These are phyloP conservation scores for Lacerta viridis DNA, from an alignment of 2,797 vertebrate genomes.

Conservation along the genomic window DNA sequence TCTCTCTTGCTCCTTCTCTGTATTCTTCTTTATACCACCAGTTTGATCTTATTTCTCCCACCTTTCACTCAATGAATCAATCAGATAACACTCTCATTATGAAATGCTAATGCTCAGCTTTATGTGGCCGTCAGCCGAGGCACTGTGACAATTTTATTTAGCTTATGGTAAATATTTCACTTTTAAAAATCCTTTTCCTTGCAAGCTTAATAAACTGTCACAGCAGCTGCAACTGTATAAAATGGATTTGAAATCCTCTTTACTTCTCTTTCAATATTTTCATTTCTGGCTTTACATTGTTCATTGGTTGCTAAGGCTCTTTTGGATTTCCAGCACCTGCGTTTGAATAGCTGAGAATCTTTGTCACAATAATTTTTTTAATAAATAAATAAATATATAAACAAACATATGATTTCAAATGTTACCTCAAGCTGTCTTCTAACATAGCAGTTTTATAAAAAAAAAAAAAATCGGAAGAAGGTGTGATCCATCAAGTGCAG, in stretches of 20 bases:
- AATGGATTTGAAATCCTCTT: constrained; percentile 72
- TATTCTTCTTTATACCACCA: constrained; percentile 39
- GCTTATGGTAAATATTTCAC: constrained; percentile 75
- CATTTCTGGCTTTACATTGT: constrained; percentile 66
- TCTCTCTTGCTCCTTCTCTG: neutral
- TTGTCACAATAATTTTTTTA: constrained; percentile 22
- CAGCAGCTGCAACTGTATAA: constrained; percentile 53
- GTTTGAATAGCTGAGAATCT: constrained; percentile 50
- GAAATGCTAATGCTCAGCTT: constrained; percentile 71
- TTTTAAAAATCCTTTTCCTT: constrained; percentile 51
- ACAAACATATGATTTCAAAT: constrained; percentile 47
- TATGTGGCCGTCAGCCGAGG: constrained; percentile 60
- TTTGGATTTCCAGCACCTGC: constrained; percentile 50
- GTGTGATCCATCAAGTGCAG: neutral
- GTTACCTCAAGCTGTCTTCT: constrained; percentile 30
- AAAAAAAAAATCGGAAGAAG: neutral
- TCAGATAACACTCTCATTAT: constrained; percentile 63
- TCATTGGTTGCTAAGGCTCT: constrained; percentile 49
- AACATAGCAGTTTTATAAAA: neutral
- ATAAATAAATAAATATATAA: constrained; percentile 4
- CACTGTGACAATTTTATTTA: constrained; percentile 72
- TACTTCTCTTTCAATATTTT: constrained; percentile 60
- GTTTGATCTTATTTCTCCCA: constrained; percentile 65
- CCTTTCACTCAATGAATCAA: constrained; percentile 59
- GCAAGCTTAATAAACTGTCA: constrained; percentile 68